Evolutionary conservation across 2,888 invertebrate genomes (phyloP).

Genomic region (Amaurobius ferox): DNA sequence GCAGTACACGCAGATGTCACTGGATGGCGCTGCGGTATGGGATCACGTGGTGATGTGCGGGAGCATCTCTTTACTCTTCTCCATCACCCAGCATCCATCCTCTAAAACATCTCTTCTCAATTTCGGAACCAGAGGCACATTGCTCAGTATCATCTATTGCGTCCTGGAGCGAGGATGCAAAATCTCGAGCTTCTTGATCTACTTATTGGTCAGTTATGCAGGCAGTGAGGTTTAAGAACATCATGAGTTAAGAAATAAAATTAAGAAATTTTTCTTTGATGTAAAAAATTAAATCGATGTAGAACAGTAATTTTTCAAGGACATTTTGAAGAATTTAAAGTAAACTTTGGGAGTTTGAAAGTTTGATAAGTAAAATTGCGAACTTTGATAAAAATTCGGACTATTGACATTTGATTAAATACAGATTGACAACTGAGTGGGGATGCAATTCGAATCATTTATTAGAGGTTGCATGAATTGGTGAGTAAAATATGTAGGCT

Average conservation of each 20-base stretch:
- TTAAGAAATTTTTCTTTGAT: too few relatives aligned
- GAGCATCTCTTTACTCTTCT: conserved; percentile 51
- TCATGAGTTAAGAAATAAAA: too few relatives aligned
- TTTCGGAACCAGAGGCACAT: conserved; percentile 16
- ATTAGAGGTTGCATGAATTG: neutral
- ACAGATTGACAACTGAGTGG: neutral
- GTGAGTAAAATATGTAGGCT: neutral
- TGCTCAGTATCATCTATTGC: conserved; percentile 18
- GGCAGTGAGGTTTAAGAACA: neutral
- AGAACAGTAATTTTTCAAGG: too few relatives aligned
- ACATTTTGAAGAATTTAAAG: neutral
- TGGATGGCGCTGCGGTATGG: conserved; percentile 40
- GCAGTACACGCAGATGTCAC: neutral
- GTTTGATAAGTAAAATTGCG: neutral
- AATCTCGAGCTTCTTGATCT: neutral
- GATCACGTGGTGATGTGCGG: conserved; percentile 56
- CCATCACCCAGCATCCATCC: conserved; percentile 56
- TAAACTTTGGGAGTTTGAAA: neutral
- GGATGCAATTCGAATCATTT: neutral
- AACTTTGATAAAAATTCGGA: neutral
- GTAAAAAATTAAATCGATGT: too few relatives aligned
- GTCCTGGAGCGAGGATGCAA: neutral
- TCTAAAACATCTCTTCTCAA: conserved; percentile 30
- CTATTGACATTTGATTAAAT: neutral
- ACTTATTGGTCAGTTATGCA: neutral